Evolutionary conservation across 2,797 vertebrate species (phyloP).

Genomic region (Sebastes cheni): DNA sequence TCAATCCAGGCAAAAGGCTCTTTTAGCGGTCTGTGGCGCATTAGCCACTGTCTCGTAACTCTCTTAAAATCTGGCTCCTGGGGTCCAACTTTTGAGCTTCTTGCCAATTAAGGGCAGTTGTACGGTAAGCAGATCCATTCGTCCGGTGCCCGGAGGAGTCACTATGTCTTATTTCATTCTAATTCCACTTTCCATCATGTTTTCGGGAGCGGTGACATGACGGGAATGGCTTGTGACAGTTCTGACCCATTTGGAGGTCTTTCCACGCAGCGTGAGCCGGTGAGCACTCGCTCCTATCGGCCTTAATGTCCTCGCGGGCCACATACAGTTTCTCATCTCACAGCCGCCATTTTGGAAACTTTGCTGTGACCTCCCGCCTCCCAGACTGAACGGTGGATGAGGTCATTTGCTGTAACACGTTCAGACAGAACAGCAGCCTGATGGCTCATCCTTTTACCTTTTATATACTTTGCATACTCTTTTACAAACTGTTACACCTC

Average conservation of each 20-base stretch:
- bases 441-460: not conserved
- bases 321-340: conserved; percentile 35
- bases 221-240: conserved; percentile 59
- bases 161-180: conserved; percentile 70
- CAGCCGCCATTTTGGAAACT: conserved; percentile 6
- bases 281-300: conserved; percentile 43
- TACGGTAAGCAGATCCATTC: conserved; percentile 67
- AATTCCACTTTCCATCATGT: conserved; percentile 68
- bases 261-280: conserved; percentile 33
- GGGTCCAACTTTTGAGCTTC: conserved; percentile 64
- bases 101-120: conserved; percentile 72
- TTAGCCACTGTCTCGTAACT: conserved; percentile 77
- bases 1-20: conserved; percentile 44
- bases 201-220: conserved; percentile 45
- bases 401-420: not conserved
- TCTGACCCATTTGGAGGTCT: conserved; percentile 63
- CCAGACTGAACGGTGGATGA: not conserved
- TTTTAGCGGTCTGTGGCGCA: conserved; percentile 67
- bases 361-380: conserved; percentile 15
- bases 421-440: not conserved
- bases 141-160: conserved; percentile 49
- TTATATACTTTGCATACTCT: too few species aligned
- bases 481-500: too few species aligned
- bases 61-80: conserved; percentile 63
- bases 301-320: conserved; percentile 44